Conservation (phyloP, 2,797 vertebrate genomes). For the Haliaeetus vocifer region DNA sequence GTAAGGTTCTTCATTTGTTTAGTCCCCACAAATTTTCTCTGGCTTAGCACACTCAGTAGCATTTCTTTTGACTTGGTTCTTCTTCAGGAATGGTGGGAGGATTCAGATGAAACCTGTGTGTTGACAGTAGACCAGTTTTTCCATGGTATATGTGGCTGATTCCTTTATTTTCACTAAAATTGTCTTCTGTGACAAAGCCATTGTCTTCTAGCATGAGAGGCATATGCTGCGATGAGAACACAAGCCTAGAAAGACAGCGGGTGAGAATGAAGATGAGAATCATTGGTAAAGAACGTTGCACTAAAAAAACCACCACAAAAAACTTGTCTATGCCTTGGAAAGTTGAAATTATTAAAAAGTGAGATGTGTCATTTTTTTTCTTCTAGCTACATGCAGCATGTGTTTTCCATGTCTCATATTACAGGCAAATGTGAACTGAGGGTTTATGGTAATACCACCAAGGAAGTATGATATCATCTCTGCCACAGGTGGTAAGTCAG, state of each 20-base stretch:
- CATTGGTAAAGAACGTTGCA: background rate
- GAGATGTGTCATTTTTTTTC: conserved; percentile 30
- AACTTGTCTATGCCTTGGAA: background rate
- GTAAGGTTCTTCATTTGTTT: background rate
- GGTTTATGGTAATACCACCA: conserved; percentile 53
- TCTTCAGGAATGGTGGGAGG: background rate
- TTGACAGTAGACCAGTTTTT: background rate
- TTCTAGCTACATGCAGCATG: conserved; percentile 22
- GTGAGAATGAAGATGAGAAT: background rate
- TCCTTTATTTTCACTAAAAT: background rate
- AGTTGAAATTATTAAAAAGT: conserved; percentile 34
- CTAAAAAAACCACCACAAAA: background rate
- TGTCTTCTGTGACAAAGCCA: background rate
- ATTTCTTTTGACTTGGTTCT: background rate
- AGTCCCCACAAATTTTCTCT: background rate
- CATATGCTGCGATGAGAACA: background rate
- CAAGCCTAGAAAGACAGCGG: background rate
- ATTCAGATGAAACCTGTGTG: background rate
- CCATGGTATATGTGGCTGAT: background rate
- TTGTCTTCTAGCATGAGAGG: background rate
- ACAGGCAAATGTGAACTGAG: conserved; percentile 35
- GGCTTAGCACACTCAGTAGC: background rate
- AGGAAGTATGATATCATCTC: conserved; percentile 59
- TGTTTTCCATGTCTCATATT: conserved; percentile 47
- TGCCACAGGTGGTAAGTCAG: conserved; percentile 47